phyloP scores from a whole-genome alignment of 2,888 invertebrate species.

The Creontiades dilutus region DNA sequence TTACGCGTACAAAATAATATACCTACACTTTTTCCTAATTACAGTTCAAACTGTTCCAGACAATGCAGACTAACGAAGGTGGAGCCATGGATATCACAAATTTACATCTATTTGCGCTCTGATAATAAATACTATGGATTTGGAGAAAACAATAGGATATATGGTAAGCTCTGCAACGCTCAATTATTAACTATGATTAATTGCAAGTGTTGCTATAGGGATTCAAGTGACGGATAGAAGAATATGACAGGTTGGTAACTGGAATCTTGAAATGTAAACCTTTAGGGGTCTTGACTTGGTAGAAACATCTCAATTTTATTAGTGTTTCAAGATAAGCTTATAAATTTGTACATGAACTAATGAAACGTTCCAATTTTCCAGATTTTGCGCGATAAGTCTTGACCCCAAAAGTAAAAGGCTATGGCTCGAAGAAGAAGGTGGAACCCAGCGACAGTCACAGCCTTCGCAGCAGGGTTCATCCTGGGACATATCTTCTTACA shows the following conservation, averaged over 20 bases:
- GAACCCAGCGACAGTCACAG: constrained; percentile 79
- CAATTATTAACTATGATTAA: too few species aligned
- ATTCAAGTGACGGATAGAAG: too few species aligned
- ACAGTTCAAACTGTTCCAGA: too few species aligned
- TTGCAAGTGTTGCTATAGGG: too few species aligned
- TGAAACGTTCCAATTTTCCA: background rate
- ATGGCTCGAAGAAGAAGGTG: constrained; percentile 72
- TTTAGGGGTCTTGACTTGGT: too few species aligned
- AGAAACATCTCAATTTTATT: too few species aligned
- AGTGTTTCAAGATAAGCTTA: too few species aligned
- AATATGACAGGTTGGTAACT: too few species aligned
- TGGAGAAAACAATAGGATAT: background rate
- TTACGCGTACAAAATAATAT: background rate
- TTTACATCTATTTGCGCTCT: background rate
- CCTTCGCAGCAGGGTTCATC: constrained; percentile 81
- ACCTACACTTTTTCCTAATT: background rate
- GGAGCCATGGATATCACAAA: background rate
- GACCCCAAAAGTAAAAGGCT: background rate
- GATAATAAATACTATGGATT: background rate
- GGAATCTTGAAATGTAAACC: too few species aligned
- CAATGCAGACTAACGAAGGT: background rate
- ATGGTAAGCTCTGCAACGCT: background rate
- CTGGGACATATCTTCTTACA: constrained; percentile 80
- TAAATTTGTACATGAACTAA: too few species aligned
- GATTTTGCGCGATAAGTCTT: background rate